A percentile compares a stretch with the other conserved stretches of the same genome.
Conservation (phyloP, 1,140 invertebrate species). For the Drosophila saltans region DNA sequence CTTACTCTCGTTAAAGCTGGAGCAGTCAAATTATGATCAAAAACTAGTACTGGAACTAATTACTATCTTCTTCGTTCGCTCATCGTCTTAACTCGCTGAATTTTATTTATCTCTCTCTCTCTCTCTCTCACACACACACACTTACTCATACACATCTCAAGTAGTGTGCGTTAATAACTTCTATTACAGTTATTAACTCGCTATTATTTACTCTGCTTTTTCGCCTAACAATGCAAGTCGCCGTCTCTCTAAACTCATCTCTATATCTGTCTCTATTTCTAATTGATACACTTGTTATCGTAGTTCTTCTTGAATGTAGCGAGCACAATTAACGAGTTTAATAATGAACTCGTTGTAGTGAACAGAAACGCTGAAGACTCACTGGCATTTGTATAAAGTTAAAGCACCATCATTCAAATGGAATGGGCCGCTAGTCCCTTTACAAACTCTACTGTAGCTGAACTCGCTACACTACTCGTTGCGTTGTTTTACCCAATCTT, state of each 20-base stretch:
- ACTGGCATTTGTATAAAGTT: constrained; percentile 39
- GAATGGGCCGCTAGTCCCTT: not conserved
- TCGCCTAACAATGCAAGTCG: constrained; percentile 10
- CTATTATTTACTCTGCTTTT: not conserved
- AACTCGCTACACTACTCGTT: constrained; percentile 9
- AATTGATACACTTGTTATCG: constrained; percentile 34
- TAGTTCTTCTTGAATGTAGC: constrained; percentile 45
- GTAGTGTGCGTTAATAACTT: not conserved
- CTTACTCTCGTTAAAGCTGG: not conserved
- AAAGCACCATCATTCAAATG: constrained; percentile 19
- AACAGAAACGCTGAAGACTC: constrained; percentile 2
- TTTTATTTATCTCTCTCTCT: constrained; percentile 1
- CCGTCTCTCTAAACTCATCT: constrained; percentile 20
- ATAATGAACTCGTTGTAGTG: constrained; percentile 3
- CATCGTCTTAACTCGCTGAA: constrained; percentile 6
- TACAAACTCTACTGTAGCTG: constrained; percentile 12
- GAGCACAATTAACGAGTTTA: constrained; percentile 30
- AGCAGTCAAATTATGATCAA: not conserved
- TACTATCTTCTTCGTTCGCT: constrained; percentile 10
- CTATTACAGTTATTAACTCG: not conserved
- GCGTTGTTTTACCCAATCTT: constrained; percentile 1
- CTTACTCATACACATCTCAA: not conserved
- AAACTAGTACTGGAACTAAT: constrained; percentile 26
- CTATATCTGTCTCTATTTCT: constrained; percentile 11
- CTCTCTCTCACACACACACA: constrained; percentile 13